Evolutionary conservation across 2,888 invertebrate genomes (phyloP).

Genomic region (Crematogaster levior): DNA sequence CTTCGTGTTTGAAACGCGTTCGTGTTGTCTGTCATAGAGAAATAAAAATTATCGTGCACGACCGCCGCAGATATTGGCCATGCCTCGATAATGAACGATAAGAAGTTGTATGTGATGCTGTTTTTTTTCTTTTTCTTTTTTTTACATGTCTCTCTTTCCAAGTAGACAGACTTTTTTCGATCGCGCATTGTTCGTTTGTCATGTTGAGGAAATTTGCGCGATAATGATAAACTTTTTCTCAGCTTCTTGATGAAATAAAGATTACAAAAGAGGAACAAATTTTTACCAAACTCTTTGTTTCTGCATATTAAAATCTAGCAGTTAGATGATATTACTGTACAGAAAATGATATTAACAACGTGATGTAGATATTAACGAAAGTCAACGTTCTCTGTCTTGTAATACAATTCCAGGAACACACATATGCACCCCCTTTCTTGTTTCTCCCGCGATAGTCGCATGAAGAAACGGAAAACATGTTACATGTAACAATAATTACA

Average conservation of each 20-base stretch:
- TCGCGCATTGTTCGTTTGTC: neutral
- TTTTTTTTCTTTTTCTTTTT: neutral
- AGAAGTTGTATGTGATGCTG: neutral
- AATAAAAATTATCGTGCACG: conserved; percentile 38
- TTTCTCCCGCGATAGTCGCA: neutral
- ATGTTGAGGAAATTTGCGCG: neutral
- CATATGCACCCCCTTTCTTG: neutral
- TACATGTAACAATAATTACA: neutral
- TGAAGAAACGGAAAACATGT: neutral
- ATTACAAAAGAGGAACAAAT: neutral
- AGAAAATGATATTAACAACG: neutral
- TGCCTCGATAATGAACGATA: conserved; percentile 31
- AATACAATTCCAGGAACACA: neutral
- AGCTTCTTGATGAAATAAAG: neutral
- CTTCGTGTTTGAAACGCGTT: neutral
- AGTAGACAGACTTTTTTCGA: neutral
- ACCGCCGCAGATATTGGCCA: neutral
- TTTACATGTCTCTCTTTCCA: neutral
- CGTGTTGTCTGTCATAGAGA: neutral
- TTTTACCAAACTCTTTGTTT: neutral
- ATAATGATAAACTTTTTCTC: neutral
- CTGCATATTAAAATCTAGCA: neutral
- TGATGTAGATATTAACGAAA: neutral
- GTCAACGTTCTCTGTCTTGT: neutral
- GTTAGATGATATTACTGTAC: neutral